phyloP scores from a whole-genome alignment of 2,888 invertebrate genomes.

The Dynastes grantii region DNA sequence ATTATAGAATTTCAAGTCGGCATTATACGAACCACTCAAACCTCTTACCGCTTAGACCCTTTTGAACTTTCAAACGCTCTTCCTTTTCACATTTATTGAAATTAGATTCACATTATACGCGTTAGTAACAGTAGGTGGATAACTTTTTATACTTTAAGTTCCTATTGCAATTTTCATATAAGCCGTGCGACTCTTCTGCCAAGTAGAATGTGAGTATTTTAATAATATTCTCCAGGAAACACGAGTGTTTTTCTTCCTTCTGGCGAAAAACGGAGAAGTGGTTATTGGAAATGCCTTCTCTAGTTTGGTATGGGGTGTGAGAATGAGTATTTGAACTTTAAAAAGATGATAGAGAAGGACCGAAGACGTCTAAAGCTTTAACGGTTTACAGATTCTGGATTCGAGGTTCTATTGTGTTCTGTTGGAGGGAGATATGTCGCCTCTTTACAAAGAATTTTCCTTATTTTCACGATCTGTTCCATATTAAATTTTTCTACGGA shows the following conservation, averaged over 20 bases:
- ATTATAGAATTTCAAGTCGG: neutral
- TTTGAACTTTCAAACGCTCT: neutral
- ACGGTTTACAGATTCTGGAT: conserved; percentile 39
- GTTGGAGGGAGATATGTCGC: conserved; percentile 28
- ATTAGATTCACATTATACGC: conserved; percentile 6
- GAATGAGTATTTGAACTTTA: conserved; percentile 41
- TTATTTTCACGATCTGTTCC: conserved; percentile 20
- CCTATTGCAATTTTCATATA: conserved; percentile 5
- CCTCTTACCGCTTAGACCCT: neutral
- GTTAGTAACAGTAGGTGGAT: conserved; percentile 14
- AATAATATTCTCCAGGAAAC: conserved; percentile 19
- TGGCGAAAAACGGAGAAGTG: conserved; percentile 10
- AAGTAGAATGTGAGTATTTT: conserved; percentile 18
- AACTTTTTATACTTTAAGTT: conserved; percentile 23
- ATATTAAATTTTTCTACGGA: conserved; percentile 38
- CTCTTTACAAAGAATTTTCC: conserved; percentile 29
- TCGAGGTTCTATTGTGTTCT: conserved; percentile 36
- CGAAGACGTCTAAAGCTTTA: conserved; percentile 33
- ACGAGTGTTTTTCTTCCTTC: conserved; percentile 15
- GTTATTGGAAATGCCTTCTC: conserved; percentile 43
- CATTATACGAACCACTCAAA: neutral
- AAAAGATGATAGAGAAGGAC: conserved; percentile 33
- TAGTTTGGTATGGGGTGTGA: conserved; percentile 19
- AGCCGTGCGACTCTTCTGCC: neutral
- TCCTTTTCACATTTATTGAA: neutral